Percentiles rank a stretch among this genome's conserved stretches.
phyloP scores from a whole-genome alignment of 2,113 vertebrate genomes.

The Bungarus multicinctus region DNA sequence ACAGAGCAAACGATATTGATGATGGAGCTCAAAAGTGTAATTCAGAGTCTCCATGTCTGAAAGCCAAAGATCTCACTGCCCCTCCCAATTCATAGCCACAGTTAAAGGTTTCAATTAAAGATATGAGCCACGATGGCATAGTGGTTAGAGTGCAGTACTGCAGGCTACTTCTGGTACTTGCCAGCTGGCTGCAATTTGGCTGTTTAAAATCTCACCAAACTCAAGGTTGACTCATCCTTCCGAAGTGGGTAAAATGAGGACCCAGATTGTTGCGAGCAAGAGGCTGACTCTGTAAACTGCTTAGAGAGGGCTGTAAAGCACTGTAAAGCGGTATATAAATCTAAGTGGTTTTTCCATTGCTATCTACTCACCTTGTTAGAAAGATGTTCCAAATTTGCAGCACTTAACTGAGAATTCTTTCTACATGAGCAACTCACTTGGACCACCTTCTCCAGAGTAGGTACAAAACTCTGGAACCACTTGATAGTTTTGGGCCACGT shows the following conservation, averaged over 20 bases:
- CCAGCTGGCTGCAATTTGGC: too few relatives aligned
- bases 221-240: too few relatives aligned
- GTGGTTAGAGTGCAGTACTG: too few relatives aligned
- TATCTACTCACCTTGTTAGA: background rate
- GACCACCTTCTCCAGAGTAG: background rate
- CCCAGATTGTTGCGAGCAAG: too few relatives aligned
- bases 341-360: too few relatives aligned
- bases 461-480: background rate
- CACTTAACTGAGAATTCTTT: background rate
- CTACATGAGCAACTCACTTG: background rate
- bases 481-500: background rate
- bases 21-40: background rate
- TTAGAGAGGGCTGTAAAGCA: too few relatives aligned
- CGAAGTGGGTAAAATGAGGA: too few relatives aligned
- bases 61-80: background rate
- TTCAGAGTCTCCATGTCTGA: background rate
- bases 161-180: too few relatives aligned
- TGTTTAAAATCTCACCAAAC: too few relatives aligned
- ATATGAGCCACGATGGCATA: too few relatives aligned
- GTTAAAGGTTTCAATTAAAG: background rate
- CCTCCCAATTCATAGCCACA: background rate
- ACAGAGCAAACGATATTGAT: background rate
- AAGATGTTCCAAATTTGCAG: background rate
- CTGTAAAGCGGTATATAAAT: too few relatives aligned
- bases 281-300: too few relatives aligned